These are phyloP conservation scores for Actinia tenebrosa DNA, from an alignment of 64 coral and sea anemone genomes.

Conservation along the genomic window DNA sequence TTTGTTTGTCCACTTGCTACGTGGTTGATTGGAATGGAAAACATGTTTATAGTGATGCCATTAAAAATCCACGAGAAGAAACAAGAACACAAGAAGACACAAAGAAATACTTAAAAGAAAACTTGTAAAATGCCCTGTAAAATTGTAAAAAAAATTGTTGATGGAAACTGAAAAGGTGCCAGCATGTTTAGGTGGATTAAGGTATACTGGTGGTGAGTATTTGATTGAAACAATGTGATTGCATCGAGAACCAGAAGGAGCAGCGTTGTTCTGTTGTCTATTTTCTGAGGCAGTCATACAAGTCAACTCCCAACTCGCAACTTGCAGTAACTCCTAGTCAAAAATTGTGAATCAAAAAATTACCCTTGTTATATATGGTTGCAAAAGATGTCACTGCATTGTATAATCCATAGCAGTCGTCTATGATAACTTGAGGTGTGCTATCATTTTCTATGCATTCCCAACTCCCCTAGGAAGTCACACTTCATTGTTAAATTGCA, in stretches of 20 bases:
- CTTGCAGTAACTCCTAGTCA: neutral
- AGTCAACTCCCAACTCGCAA: neutral
- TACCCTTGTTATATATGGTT: neutral
- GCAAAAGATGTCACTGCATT: neutral
- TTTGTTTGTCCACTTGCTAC: neutral
- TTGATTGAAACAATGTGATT: neutral
- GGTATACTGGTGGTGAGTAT: neutral
- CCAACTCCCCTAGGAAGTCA: too few relatives aligned
- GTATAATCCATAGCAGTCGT: neutral
- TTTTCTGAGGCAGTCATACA: neutral
- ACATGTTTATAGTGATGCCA: neutral
- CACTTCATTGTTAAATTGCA: too few relatives aligned
- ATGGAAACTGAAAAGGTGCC: neutral
- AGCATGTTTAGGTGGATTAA: neutral
- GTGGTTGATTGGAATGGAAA: neutral
- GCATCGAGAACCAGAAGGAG: neutral
- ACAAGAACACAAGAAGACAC: neutral
- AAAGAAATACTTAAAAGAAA: slow-evolving; percentile 3
- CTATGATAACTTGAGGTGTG: too few relatives aligned
- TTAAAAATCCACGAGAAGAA: neutral
- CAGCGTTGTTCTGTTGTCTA: neutral
- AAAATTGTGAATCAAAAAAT: neutral
- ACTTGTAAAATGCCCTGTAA: slow-evolving; percentile 10
- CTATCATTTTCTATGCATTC: too few relatives aligned
- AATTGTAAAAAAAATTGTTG: slow-evolving; percentile 1